phyloP scores from a whole-genome alignment of 2,888 invertebrate species.

The Hypolimnas misippus region DNA sequence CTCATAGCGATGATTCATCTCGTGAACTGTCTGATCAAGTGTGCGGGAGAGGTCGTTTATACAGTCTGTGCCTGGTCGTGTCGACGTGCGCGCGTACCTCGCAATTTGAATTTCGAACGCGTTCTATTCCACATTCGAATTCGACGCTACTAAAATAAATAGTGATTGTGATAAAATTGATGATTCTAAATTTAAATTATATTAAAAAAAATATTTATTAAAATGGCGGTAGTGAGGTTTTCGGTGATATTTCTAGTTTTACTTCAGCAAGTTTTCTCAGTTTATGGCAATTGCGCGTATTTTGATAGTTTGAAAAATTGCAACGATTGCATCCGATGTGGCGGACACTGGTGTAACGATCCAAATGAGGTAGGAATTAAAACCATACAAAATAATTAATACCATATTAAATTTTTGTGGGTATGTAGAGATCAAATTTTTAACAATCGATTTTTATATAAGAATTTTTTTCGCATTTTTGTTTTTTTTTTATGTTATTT shows the following conservation, averaged over 20 bases:
- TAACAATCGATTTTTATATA: too few species aligned
- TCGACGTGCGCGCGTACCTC: slow-evolving; percentile 54
- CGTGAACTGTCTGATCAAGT: slow-evolving; percentile 52
- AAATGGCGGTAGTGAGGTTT: slow-evolving; percentile 66
- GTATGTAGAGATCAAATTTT: background rate
- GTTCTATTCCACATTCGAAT: slow-evolving; percentile 27
- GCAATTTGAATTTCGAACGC: slow-evolving; percentile 53
- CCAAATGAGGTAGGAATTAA: slow-evolving; percentile 51
- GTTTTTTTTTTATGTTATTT: too few species aligned
- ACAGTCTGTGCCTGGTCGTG: slow-evolving; percentile 59
- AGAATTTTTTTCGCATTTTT: background rate
- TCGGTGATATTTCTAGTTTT: slow-evolving; percentile 60
- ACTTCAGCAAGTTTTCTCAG: slow-evolving; percentile 58
- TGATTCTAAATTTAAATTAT: slow-evolving; percentile 31
- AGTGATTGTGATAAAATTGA: slow-evolving; percentile 36
- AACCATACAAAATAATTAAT: background rate
- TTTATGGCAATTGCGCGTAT: slow-evolving; percentile 51
- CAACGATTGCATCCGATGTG: slow-evolving; percentile 69
- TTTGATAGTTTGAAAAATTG: slow-evolving; percentile 53
- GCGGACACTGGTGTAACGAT: slow-evolving; percentile 65
- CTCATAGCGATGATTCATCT: slow-evolving; percentile 67
- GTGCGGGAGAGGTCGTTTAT: slow-evolving; percentile 44
- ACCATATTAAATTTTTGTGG: background rate
- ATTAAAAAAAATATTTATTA: slow-evolving; percentile 1
- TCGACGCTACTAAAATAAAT: slow-evolving; percentile 13